These are phyloP conservation scores for Urocitellus parryii DNA, from an alignment of 2,113 vertebrate genomes.

Conservation along the genomic window DNA sequence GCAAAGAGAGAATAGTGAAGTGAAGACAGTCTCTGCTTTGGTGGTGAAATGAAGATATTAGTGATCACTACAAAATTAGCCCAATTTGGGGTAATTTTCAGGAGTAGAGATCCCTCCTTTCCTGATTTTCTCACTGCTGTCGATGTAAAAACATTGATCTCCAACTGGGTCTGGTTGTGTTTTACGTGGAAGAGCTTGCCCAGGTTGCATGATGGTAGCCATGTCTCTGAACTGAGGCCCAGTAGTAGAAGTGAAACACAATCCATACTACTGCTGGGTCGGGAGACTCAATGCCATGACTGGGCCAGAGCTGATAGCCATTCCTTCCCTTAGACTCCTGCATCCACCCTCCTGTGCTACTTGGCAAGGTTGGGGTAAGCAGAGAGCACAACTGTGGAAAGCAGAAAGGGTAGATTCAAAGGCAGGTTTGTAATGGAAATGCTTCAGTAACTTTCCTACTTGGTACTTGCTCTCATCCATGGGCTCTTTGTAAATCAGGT, in stretches of 20 bases:
- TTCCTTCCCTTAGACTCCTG: not conserved
- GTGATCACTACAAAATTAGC: not conserved
- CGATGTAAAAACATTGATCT: not conserved
- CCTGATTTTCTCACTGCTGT: not conserved
- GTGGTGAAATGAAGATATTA: not conserved
- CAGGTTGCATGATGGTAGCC: not conserved
- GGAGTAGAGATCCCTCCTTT: not conserved
- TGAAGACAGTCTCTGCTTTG: not conserved
- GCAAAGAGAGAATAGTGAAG: not conserved
- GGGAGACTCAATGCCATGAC: not conserved
- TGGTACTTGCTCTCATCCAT: slow-evolving; percentile 32
- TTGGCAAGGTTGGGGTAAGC: not conserved
- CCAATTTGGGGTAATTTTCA: not conserved
- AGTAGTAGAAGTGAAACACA: not conserved
- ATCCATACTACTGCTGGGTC: too few relatives aligned
- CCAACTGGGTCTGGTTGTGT: not conserved
- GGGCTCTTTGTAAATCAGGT: slow-evolving; percentile 61
- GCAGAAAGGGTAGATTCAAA: not conserved
- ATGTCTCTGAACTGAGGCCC: not conserved
- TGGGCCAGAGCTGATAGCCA: not conserved
- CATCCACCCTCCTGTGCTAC: fast-evolving
- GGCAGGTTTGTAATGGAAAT: not conserved
- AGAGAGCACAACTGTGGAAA: not conserved
- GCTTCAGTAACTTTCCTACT: not conserved
- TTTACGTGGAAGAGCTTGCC: not conserved